Conservation (phyloP, 2,113 vertebrate species). For the Pelusios castaneus region DNA sequence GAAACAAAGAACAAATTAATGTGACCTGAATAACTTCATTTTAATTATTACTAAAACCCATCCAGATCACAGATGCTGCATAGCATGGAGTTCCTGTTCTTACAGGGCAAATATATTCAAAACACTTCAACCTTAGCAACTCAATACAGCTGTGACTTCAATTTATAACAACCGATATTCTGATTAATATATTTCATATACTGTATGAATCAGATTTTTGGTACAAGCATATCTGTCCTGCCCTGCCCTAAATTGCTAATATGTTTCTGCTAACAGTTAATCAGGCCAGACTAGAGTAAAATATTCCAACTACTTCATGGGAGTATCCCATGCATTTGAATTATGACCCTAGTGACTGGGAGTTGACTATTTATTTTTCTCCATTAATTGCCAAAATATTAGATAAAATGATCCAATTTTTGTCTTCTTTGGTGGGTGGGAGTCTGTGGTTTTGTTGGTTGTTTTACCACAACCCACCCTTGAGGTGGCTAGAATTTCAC, state of each 20-base stretch:
- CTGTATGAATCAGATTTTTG: constrained; percentile 65
- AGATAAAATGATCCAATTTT: constrained; percentile 39
- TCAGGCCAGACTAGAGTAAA: constrained; percentile 51
- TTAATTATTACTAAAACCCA: not conserved
- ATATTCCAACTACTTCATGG: constrained; percentile 61
- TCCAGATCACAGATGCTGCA: not conserved
- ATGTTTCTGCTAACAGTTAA: constrained; percentile 51
- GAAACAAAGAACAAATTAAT: not conserved
- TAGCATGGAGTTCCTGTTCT: not conserved
- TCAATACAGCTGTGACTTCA: constrained; percentile 14
- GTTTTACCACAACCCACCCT: not conserved
- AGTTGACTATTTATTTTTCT: constrained; percentile 65
- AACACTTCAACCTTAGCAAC: not conserved
- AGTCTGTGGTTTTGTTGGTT: not conserved
- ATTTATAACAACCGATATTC: constrained; percentile 53
- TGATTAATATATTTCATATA: constrained; percentile 49
- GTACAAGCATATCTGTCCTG: constrained; percentile 34
- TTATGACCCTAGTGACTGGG: constrained; percentile 51
- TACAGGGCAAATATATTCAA: not conserved
- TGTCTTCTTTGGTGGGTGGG: not conserved
- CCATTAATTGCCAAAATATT: constrained; percentile 62
- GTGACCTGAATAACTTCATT: not conserved
- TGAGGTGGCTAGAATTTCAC: not conserved
- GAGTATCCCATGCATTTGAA: constrained; percentile 52
- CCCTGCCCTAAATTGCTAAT: constrained; percentile 57